phyloP scores from a whole-genome alignment of 2,113 vertebrate species.

The Crotalus tigris region DNA sequence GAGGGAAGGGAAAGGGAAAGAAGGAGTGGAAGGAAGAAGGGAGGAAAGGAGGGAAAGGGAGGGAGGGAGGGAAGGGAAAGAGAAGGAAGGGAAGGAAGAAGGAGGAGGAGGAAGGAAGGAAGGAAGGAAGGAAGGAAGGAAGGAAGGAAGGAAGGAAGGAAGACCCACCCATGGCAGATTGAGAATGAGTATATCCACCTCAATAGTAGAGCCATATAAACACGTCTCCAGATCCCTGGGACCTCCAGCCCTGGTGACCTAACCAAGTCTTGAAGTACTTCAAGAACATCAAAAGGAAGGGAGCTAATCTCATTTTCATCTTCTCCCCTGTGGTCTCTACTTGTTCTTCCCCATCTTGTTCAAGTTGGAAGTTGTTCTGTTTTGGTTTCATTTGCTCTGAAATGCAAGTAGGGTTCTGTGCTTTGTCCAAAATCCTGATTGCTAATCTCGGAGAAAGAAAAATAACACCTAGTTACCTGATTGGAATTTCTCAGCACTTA shows the following conservation, averaged over 20 bases:
- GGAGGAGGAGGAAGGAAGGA: too few species aligned
- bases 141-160: background rate
- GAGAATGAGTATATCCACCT: background rate
- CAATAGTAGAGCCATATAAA: background rate
- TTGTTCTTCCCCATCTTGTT: background rate
- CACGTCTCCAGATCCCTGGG: background rate
- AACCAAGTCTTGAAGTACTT: background rate
- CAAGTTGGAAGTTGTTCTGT: background rate
- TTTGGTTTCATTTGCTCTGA: background rate
- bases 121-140: too few species aligned
- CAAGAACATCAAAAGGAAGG: background rate
- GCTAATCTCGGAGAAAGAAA: background rate
- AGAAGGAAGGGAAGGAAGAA: too few species aligned
- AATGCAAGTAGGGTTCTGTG: background rate
- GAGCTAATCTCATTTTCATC: background rate
- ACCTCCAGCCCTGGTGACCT: background rate
- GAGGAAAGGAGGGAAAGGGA: too few species aligned
- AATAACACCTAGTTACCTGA: background rate
- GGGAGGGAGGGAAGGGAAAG: too few species aligned
- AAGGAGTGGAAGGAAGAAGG: too few species aligned
- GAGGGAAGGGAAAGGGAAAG: too few species aligned
- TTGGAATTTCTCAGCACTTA: background rate
- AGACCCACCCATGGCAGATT: background rate
- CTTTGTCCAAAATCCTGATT: background rate
- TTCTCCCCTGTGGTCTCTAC: background rate